Evolutionary conservation across 1,140 invertebrate genomes (phyloP).

Genomic region (Micrasema minimum): DNA sequence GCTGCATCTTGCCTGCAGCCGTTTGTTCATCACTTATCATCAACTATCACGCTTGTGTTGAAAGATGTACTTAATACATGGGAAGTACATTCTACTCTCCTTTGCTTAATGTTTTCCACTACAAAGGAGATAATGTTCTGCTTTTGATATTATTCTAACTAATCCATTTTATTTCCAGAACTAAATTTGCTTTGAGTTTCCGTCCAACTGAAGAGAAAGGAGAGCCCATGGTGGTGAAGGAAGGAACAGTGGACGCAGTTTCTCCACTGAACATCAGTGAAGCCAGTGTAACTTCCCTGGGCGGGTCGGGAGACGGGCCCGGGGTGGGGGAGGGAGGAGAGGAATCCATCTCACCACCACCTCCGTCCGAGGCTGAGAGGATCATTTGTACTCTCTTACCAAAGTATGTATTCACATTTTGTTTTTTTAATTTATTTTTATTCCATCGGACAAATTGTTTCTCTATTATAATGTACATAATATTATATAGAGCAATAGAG

Average conservation of each 20-base stretch:
- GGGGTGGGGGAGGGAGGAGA: slow-evolving; percentile 30
- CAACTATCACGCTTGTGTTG: too few species aligned
- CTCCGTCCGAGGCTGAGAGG: slow-evolving; percentile 78
- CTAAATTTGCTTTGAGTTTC: slow-evolving; percentile 75
- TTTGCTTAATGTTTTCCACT: too few species aligned
- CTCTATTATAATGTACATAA: too few species aligned
- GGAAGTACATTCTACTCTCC: too few species aligned
- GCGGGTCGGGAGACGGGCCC: slow-evolving; percentile 30
- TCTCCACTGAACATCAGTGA: slow-evolving; percentile 47
- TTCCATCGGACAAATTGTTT: background rate
- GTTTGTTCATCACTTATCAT: too few species aligned
- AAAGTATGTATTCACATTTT: slow-evolving; percentile 67
- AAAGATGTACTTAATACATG: too few species aligned
- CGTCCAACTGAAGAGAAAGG: slow-evolving; percentile 75
- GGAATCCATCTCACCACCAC: slow-evolving; percentile 72
- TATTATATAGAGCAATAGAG: too few species aligned
- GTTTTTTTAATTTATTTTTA: background rate
- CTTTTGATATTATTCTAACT: too few species aligned
- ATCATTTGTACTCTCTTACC: slow-evolving; percentile 79
- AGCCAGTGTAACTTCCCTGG: slow-evolving; percentile 47
- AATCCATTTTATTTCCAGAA: slow-evolving; percentile 59
- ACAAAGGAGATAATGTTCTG: too few species aligned
- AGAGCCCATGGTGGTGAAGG: slow-evolving; percentile 66
- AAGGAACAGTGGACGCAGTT: slow-evolving; percentile 57
- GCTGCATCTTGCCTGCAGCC: too few species aligned